Evolutionary conservation across 2,888 invertebrate genomes (phyloP).

Genomic region (Eilema caniola): DNA sequence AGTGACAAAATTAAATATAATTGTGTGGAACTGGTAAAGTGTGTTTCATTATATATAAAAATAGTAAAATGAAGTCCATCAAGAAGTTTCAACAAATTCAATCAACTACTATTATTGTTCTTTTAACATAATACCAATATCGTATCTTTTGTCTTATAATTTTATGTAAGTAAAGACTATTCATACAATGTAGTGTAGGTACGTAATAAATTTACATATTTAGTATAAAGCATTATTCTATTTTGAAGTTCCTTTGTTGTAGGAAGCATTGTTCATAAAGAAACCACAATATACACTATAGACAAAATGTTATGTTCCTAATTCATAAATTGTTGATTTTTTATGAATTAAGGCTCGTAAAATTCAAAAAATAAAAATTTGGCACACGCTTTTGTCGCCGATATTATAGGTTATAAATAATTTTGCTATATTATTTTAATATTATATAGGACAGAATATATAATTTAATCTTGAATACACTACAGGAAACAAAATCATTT

Average conservation of each 20-base stretch:
- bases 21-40: too few species aligned
- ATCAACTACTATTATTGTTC: too few species aligned
- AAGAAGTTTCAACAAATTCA: too few species aligned
- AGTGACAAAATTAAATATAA: too few species aligned
- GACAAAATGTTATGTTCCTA: slow-evolving; percentile 25
- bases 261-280: not conserved
- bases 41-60: too few species aligned
- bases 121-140: not conserved
- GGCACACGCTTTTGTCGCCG: slow-evolving; percentile 19
- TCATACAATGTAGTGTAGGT: not conserved
- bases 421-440: slow-evolving; percentile 12
- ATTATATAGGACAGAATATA: slow-evolving; percentile 11
- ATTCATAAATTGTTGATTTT: slow-evolving; percentile 17
- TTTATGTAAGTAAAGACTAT: not conserved
- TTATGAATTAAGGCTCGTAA: slow-evolving; percentile 3
- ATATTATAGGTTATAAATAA: slow-evolving; percentile 21
- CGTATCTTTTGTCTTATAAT: not conserved
- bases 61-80: too few species aligned
- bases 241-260: not conserved
- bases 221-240: not conserved
- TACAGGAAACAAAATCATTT: too few species aligned
- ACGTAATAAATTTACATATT: too few species aligned
- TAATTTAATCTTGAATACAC: slow-evolving; percentile 18
- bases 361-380: slow-evolving; percentile 22
- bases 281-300: slow-evolving; percentile 1